A percentile compares a stretch with the other conserved stretches of the same genome.
These are phyloP conservation scores for Leptopilina syphax DNA, from an alignment of 2,888 invertebrate species.

Conservation along the genomic window DNA sequence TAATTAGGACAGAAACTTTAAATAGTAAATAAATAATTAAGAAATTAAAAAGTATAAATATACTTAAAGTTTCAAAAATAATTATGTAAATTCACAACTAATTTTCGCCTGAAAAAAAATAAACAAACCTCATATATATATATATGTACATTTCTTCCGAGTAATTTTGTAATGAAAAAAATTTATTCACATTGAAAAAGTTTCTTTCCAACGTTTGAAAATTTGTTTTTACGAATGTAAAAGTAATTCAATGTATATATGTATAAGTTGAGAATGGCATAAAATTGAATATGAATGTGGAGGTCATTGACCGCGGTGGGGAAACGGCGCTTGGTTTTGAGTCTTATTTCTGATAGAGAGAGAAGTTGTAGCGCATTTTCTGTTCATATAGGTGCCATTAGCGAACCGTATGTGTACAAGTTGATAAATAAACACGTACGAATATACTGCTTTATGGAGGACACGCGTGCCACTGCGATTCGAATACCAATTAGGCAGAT, in stretches of 20 bases:
- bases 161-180: no score
- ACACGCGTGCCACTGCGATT: conserved; percentile 37
- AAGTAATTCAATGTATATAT: background rate
- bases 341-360: conserved; percentile 33
- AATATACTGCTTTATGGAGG: conserved; percentile 27
- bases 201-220: no score
- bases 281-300: conserved; percentile 19
- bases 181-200: no score
- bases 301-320: background rate
- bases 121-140: background rate
- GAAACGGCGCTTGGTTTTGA: background rate
- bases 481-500: conserved; percentile 52
- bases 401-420: conserved; percentile 28
- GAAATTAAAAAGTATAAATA: no score
- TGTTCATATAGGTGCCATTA: conserved; percentile 31
- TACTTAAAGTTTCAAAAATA: no score
- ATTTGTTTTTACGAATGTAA: no score
- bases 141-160: no score
- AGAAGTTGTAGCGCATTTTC: conserved; percentile 23
- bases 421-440: conserved; percentile 41
- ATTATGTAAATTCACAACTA: no score
- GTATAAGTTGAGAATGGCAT: background rate
- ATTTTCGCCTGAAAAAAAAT: background rate
- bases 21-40: no score
- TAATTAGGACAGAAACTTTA: no score